Conservation (phyloP, 2,113 vertebrate species). For the Uria lomvia region DNA sequence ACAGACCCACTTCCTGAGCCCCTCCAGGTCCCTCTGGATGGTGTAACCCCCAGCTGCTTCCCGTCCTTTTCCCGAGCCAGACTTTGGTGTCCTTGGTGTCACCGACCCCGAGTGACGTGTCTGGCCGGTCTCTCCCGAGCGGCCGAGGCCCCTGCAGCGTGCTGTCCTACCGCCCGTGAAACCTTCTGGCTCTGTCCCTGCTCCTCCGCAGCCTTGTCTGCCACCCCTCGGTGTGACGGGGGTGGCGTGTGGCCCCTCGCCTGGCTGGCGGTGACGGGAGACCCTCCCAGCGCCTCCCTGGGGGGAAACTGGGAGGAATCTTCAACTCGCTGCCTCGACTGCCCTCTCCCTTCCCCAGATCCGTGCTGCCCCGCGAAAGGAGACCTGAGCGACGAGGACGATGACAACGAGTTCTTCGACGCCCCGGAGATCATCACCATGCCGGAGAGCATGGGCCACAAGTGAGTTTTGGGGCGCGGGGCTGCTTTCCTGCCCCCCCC, state of each 20-base stretch:
- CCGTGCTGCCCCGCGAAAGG: conserved; percentile 82
- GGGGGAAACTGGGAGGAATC: background rate
- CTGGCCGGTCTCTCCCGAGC: background rate
- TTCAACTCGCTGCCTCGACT: background rate
- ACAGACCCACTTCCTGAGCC: background rate
- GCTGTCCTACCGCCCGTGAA: background rate
- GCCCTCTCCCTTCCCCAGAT: conserved; percentile 30
- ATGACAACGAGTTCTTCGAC: conserved; percentile 95
- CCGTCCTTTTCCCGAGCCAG: background rate
- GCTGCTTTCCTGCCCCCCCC: background rate
- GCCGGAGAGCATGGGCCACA: conserved; percentile 89
- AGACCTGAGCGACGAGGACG: conserved; percentile 92
- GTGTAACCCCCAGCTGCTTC: background rate
- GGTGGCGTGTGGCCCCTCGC: rapidly evolving
- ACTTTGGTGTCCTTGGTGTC: rapidly evolving
- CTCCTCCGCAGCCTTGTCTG: background rate
- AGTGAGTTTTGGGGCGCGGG: conserved; percentile 69
- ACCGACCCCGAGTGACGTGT: rapidly evolving
- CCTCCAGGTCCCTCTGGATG: background rate
- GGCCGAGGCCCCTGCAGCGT: background rate
- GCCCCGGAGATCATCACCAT: conserved; percentile 90
- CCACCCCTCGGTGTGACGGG: too few species aligned
- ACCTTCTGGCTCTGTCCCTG: background rate
- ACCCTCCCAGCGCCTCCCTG: background rate
- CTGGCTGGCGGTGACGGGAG: background rate